Percentiles rank a stretch among this genome's conserved stretches.
Evolutionary conservation across 2,797 vertebrate species (phyloP).

Genomic region (Chromobotia macracanthus): DNA sequence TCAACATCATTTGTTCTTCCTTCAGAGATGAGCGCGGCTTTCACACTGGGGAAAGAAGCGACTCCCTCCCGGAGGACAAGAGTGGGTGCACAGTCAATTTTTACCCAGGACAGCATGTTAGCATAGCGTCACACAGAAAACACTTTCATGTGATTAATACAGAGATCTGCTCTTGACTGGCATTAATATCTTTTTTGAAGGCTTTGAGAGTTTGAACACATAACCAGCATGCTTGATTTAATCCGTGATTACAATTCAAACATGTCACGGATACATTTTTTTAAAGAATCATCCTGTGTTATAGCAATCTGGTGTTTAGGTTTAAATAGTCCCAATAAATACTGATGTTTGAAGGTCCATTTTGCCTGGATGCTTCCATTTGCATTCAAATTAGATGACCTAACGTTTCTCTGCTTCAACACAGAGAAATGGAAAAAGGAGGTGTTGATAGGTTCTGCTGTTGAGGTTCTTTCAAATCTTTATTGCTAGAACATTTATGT

Average conservation of each 20-base stretch:
- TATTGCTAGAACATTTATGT: conserved; percentile 43
- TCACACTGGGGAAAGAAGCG: conserved; percentile 48
- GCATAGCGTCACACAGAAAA: conserved; percentile 52
- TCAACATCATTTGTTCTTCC: neutral
- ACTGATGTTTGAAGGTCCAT: conserved; percentile 47
- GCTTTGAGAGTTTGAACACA: conserved; percentile 45
- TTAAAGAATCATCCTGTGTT: neutral
- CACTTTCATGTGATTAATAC: conserved; percentile 55
- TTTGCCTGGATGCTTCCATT: conserved; percentile 45
- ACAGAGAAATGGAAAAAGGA: conserved; percentile 1
- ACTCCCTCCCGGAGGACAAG: conserved; percentile 48
- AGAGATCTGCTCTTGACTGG: conserved; percentile 51
- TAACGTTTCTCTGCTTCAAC: conserved; percentile 7
- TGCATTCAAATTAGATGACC: conserved; percentile 59
- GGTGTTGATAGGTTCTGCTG: conserved; percentile 8
- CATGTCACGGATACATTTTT: conserved; percentile 22
- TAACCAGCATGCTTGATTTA: conserved; percentile 38
- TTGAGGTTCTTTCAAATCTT: neutral
- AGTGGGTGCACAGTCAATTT: conserved; percentile 56
- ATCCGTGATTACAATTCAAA: conserved; percentile 28
- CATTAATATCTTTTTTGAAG: conserved; percentile 45
- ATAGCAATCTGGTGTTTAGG: conserved; percentile 2
- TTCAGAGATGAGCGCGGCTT: conserved; percentile 37
- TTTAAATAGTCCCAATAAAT: conserved; percentile 47
- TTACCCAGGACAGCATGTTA: conserved; percentile 51